These are phyloP conservation scores for Archilochus colubris DNA, from an alignment of 2,113 vertebrate genomes.

Conservation along the genomic window DNA sequence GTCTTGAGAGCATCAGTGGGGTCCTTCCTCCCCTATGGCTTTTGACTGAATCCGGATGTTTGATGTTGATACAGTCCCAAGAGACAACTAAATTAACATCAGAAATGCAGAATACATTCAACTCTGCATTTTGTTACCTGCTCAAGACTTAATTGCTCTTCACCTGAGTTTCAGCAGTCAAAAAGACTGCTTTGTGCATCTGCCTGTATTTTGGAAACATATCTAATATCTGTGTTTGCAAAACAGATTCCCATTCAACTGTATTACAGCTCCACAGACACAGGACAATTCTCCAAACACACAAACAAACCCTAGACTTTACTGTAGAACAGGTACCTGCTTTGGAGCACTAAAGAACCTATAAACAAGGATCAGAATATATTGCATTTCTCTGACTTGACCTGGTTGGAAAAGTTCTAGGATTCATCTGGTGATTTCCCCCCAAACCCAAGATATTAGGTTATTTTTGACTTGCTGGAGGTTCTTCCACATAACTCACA, in stretches of 20 bases:
- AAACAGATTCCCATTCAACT: constrained; percentile 45
- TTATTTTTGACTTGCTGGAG: not conserved
- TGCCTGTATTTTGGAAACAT: constrained; percentile 54
- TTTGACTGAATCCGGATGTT: not conserved
- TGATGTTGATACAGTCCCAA: not conserved
- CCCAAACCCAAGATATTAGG: not conserved
- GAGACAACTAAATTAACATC: not conserved
- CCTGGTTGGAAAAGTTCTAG: not conserved
- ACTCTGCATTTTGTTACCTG: not conserved
- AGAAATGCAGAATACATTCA: not conserved
- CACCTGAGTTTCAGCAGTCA: constrained; percentile 6
- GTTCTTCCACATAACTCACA: not conserved
- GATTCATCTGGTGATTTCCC: not conserved
- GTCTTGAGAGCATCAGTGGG: not conserved
- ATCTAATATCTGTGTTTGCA: constrained; percentile 26
- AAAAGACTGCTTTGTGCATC: constrained; percentile 4
- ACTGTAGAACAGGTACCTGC: constrained; percentile 27
- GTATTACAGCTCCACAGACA: constrained; percentile 11
- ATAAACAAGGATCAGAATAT: not conserved
- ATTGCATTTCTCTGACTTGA: not conserved
- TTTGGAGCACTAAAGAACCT: not conserved
- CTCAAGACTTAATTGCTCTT: not conserved
- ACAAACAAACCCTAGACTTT: constrained; percentile 66
- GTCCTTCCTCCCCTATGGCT: not conserved
- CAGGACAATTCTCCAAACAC: not conserved